Percentiles rank a stretch among this genome's conserved stretches.
phyloP scores from a whole-genome alignment of 2,888 invertebrate species.

The Stenolophus ochropezus region DNA sequence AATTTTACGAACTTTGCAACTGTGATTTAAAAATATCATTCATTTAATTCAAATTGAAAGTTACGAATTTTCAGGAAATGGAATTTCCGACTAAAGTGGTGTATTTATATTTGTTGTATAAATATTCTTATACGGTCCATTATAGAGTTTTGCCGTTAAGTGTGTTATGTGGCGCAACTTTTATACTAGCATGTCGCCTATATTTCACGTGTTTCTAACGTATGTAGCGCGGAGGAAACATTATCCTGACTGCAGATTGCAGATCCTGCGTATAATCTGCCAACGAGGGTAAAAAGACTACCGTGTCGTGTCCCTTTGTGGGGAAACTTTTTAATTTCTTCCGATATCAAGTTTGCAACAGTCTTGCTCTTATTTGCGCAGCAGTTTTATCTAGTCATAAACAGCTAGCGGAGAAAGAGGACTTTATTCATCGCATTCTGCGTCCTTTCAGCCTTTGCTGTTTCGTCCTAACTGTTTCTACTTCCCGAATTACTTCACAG shows the following conservation, averaged over 20 bases:
- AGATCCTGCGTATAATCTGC: constrained; percentile 60
- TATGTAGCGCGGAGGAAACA: neutral
- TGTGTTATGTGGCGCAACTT: neutral
- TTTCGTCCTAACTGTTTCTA: constrained; percentile 30
- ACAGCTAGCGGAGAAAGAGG: constrained; percentile 51
- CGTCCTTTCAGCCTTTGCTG: neutral
- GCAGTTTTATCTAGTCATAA: constrained; percentile 66
- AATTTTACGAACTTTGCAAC: no score
- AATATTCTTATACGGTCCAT: neutral
- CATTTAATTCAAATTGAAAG: no score
- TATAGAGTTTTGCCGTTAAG: neutral
- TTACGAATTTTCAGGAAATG: no score
- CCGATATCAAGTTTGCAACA: constrained; percentile 63
- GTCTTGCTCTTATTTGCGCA: constrained; percentile 64
- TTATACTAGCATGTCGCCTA: neutral
- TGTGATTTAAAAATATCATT: no score
- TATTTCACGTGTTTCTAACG: neutral
- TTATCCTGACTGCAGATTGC: neutral
- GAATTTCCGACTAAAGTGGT: neutral
- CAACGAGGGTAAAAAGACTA: constrained; percentile 64
- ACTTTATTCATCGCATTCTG: constrained; percentile 42
- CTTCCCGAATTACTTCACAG: constrained; percentile 56
- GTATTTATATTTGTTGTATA: neutral
- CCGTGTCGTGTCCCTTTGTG: constrained; percentile 62
- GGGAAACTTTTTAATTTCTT: constrained; percentile 66